Base-by-base conservation (phyloP, 2,113 vertebrate genomes). In the Epinephelus cyanopodus region DNA sequence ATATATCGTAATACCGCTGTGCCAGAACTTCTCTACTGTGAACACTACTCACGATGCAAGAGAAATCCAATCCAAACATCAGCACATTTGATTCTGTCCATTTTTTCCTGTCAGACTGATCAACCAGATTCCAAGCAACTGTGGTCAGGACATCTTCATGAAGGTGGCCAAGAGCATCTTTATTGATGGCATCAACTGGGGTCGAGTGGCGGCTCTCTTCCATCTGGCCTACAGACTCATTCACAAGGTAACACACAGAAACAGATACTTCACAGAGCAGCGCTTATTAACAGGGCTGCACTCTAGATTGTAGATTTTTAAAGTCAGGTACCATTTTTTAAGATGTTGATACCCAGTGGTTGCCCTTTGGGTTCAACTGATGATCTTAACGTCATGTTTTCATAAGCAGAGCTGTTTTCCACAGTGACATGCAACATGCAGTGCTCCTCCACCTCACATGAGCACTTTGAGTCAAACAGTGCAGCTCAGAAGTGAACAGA, bases 161-260 rank as follows among this genome's bases (percentile, higher is more conserved):
- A 84, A 68, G 4, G 95, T 96, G 69, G 95, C 95, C 47, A 92
- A 87, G 60, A 92, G 9, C 78, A 93, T 96, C 87, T 95, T 96
- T 80, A 57, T 82, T 33, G 94, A 96, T 27, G 95, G 94, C 48
- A 95, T 96, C 66, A 96, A 94, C 90, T 95, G 94, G 94, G 95
- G 96, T 19, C 89, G 95, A 66, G 79, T 96, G 68, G 93, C 95
- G 70, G 93, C 93, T 50, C 90, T 96, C 57, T 95, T 96, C 81
- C 93, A 96, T 66, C 83, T 96, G 47, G 94, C 93, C n/a, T 95
- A 95, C 87, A 92, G 74, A 80, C 92, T 96, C 23, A 95, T 96
- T 50, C 80, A 89, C 87, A 95, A 79, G 94, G 96, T 96, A 95
- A 76, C 17, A 4, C 47, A 45, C 25, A 37, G 19, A 83, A 19